Evolutionary conservation across 2,797 vertebrate genomes (phyloP).

Genomic region (Falco novaeseelandiae): DNA sequence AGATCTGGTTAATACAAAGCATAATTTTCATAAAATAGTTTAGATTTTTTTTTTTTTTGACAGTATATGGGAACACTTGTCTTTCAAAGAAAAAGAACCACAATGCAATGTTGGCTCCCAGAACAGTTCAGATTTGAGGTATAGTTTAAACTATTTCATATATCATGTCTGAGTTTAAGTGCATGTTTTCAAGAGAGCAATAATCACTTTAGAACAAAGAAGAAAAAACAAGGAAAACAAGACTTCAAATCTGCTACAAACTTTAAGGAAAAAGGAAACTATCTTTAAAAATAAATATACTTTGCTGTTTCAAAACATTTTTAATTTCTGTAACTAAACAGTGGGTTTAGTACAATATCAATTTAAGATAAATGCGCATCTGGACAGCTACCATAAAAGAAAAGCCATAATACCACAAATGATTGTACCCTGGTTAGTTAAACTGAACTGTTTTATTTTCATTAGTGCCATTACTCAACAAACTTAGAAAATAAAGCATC

Average conservation of each 20-base stretch:
- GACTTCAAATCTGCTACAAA: neutral
- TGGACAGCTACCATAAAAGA: neutral
- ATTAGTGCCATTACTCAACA: neutral
- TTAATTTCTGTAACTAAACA: neutral
- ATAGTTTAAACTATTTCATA: neutral
- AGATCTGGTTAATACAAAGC: neutral
- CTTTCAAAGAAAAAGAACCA: neutral
- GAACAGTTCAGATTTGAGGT: neutral
- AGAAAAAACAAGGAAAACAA: neutral
- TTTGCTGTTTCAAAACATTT: neutral
- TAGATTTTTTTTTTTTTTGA: neutral
- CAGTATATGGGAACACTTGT: neutral
- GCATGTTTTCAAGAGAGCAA: neutral
- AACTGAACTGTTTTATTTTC: neutral
- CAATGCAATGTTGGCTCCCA: neutral
- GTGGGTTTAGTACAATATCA: neutral
- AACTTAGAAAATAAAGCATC: neutral
- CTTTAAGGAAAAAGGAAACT: neutral
- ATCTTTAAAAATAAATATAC: neutral
- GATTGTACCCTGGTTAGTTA: neutral
- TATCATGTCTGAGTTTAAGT: neutral
- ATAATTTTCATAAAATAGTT: neutral
- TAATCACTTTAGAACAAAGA: neutral
- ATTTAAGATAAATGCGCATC: neutral
- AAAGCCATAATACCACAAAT: neutral